These are phyloP conservation scores for Hippolais icterina DNA, from an alignment of 2,113 vertebrate genomes.

Conservation along the genomic window DNA sequence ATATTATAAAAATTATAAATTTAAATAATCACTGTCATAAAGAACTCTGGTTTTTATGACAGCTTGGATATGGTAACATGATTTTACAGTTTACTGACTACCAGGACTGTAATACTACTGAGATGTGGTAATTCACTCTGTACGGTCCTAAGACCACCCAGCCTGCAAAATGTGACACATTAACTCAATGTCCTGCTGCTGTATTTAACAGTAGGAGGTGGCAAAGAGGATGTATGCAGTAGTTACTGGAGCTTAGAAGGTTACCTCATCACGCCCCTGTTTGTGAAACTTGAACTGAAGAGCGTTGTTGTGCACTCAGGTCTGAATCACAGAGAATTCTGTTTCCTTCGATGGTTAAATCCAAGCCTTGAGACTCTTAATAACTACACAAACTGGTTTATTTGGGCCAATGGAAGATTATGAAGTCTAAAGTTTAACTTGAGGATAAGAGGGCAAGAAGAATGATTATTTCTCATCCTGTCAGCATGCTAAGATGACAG, in stretches of 20 bases:
- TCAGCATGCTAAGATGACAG: neutral
- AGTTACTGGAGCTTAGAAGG: neutral
- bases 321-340: neutral
- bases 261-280: rapidly evolving
- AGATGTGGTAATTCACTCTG: neutral
- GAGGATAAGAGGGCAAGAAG: neutral
- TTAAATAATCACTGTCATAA: neutral
- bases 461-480: neutral
- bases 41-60: neutral
- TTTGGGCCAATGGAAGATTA: neutral
- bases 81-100: neutral
- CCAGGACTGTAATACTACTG: neutral
- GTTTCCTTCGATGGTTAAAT: neutral
- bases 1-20: neutral
- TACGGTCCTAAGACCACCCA: neutral
- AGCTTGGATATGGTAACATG: neutral
- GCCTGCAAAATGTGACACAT: neutral
- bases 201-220: neutral
- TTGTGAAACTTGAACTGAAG: neutral
- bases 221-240: neutral
- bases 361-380: neutral
- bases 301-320: neutral
- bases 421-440: neutral
- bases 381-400: neutral
- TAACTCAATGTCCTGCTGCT: neutral